Conservation (phyloP, 2,113 vertebrate genomes). For the Microcebus griseorufus region DNA sequence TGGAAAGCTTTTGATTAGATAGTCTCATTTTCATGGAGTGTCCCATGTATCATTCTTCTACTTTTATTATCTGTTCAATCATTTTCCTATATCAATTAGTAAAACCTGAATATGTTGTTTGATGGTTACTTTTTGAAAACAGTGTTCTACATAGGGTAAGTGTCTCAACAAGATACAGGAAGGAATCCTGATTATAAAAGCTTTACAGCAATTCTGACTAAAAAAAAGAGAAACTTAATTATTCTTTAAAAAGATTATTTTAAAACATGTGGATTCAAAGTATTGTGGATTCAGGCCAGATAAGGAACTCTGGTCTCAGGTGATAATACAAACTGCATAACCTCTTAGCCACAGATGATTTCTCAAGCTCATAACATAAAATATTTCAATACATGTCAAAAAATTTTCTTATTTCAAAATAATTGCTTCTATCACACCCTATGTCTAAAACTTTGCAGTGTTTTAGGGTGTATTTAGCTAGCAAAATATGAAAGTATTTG, state of each 20-base stretch:
- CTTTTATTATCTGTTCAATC: not conserved
- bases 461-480: not conserved
- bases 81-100: not conserved
- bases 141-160: not conserved
- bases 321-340: not conserved
- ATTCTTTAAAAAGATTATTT: not conserved
- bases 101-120: not conserved
- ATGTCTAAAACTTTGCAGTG: not conserved
- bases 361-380: not conserved
- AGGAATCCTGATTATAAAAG: not conserved
- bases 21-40: not conserved
- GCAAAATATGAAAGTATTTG: not conserved
- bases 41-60: not conserved
- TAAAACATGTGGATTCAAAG: not conserved
- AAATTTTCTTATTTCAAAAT: not conserved
- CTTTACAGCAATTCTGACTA: not conserved
- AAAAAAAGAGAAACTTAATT: not conserved
- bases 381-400: not conserved
- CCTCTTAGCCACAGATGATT: not conserved
- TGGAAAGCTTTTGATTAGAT: not conserved
- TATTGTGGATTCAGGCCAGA: not conserved
- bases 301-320: not conserved
- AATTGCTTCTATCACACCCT: not conserved
- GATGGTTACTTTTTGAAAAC: not conserved
- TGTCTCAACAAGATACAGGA: not conserved